Evolutionary conservation across 2,113 vertebrate genomes (phyloP), one percentile per base, ranked within the genome.

Genomic region (Solea senegalensis): DNA sequence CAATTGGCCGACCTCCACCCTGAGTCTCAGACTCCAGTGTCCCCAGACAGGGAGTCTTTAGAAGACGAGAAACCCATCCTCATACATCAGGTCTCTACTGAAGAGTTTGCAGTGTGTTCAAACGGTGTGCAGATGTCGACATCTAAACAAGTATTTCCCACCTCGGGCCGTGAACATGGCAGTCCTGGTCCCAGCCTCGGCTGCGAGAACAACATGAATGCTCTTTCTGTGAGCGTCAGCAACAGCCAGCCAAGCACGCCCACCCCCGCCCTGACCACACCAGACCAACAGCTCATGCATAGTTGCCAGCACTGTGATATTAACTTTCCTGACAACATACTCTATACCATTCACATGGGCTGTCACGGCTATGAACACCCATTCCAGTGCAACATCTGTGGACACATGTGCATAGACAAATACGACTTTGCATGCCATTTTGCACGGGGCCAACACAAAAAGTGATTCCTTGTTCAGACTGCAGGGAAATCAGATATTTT

Each of bases 351-450:
- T 76, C 98, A 99, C 80, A 99, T 99, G 98, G 97, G 98, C 2
- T 99, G 98, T 57, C 98, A 99, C 5, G 96, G 96, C 1, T 99
- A 96, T 41, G 96, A 98, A 72, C 96, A 97, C 12, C 97, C 98
- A 34, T 99, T 99, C 77, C 96, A 97, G 90, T 99, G 98, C 90
- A 99, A 99, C 92, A 96, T 98, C 78, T 99, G 98, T 79, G 97
- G 98, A 16, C 95, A 95, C 90, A 95, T 95, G 85, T 99, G 98
- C 89, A 93, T 92, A 71, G 96, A 99, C 85, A 97, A 95, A 88
- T 99, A 99, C n/a, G 96, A 99, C 89, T 99, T 99, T 57, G 96
- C 97, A 13, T 99, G 98, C 81, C 98, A 99, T 88, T 99, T 99
- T 78, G 97, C 97, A 9, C 94, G 96, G 90, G 97, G 97, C 71